Evolutionary conservation across 1,140 invertebrate species (phyloP).

Genomic region (Nephila pilipes): DNA sequence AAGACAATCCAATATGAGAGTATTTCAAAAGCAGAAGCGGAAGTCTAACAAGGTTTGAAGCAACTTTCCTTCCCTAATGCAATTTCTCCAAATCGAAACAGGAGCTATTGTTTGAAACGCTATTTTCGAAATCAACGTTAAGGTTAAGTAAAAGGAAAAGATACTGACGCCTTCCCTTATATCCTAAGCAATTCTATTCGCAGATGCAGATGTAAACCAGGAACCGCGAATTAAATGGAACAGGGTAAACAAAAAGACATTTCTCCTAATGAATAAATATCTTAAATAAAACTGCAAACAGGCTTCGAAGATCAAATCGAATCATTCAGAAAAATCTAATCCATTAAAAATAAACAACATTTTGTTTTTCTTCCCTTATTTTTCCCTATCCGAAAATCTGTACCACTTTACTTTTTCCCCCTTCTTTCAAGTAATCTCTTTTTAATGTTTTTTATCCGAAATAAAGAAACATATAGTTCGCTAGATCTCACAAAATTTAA

Average conservation of each 20-base stretch:
- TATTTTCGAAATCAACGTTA: slow-evolving; percentile 32
- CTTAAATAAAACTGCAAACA: slow-evolving; percentile 46
- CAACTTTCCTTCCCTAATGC: not conserved
- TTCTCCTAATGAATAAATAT: slow-evolving; percentile 49
- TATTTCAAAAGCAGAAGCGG: not conserved
- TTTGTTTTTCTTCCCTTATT: not conserved
- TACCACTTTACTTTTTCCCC: not conserved
- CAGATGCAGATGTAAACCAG: slow-evolving; percentile 15
- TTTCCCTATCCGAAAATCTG: not conserved
- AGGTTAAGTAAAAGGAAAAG: not conserved
- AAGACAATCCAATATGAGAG: not conserved
- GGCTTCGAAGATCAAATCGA: slow-evolving; percentile 51
- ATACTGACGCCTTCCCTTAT: not conserved
- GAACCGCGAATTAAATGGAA: slow-evolving; percentile 25
- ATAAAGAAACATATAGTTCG: slow-evolving; percentile 62
- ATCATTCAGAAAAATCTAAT: slow-evolving; percentile 62
- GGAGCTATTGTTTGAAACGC: slow-evolving; percentile 22
- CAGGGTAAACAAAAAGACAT: slow-evolving; percentile 47
- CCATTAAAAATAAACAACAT: slow-evolving; percentile 61
- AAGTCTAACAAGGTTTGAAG: not conserved
- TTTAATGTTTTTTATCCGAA: slow-evolving; percentile 72
- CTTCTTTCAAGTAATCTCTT: slow-evolving; percentile 56
- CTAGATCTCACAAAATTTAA: slow-evolving; percentile 56
- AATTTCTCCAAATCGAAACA: slow-evolving; percentile 17
- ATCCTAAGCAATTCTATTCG: not conserved